These are phyloP conservation scores for Temnothorax nylanderi DNA, from an alignment of 1,140 invertebrate genomes.

Conservation along the genomic window DNA sequence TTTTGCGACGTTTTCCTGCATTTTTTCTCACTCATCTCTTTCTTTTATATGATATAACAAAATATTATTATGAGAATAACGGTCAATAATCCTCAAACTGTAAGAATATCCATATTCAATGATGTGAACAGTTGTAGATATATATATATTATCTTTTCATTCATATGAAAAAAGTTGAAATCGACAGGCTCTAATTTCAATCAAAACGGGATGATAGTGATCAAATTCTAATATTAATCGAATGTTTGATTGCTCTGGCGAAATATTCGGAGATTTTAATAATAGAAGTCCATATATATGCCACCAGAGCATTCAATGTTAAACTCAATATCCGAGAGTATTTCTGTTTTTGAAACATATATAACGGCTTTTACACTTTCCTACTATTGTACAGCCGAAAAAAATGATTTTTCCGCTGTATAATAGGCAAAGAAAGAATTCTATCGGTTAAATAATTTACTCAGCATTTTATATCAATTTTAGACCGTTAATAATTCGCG, in stretches of 20 bases:
- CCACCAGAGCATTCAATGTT: background rate
- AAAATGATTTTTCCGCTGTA: background rate
- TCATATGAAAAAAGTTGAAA: background rate
- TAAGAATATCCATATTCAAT: background rate
- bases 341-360: background rate
- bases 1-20: background rate
- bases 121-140: too few species aligned
- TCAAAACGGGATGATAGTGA: background rate
- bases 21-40: background rate
- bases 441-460: constrained; percentile 16
- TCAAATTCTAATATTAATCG: background rate
- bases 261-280: background rate
- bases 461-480: background rate
- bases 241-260: background rate
- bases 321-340: background rate
- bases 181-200: constrained; percentile 54
- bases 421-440: background rate
- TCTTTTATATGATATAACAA: background rate
- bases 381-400: background rate
- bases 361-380: background rate
- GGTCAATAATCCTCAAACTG: background rate
- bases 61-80: background rate
- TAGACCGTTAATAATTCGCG: constrained; percentile 17
- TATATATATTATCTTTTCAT: background rate
- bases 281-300: constrained; percentile 1